A percentile compares a stretch with the other conserved stretches of the same genome.
These are phyloP conservation scores for Epinephelus lanceolatus DNA, from an alignment of 2,113 vertebrate species.

Conservation along the genomic window DNA sequence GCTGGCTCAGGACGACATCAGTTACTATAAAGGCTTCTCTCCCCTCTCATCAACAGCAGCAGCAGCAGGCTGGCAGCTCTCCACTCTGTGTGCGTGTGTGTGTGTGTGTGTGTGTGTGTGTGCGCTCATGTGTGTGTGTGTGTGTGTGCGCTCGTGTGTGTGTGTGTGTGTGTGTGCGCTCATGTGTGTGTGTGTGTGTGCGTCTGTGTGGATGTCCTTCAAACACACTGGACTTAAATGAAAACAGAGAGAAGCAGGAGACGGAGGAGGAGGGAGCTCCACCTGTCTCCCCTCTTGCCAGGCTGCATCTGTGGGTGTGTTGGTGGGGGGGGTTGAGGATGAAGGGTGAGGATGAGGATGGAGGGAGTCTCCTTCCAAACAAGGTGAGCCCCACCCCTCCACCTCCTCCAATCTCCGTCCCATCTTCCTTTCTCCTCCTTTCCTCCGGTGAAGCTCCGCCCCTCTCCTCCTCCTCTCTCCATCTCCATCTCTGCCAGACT, in stretches of 20 bases:
- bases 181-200: conserved; percentile 23
- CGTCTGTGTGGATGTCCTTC: conserved; percentile 36
- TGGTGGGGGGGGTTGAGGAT: neutral
- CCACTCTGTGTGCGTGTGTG: conserved; percentile 18
- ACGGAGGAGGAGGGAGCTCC: conserved; percentile 38
- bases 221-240: conserved; percentile 41
- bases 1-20: conserved; percentile 50
- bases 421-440: neutral
- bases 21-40: conserved; percentile 44
- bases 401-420: conserved; percentile 16
- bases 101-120: neutral
- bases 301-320: conserved; percentile 23
- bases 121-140: conserved; percentile 20
- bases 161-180: neutral
- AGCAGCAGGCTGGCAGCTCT: conserved; percentile 55
- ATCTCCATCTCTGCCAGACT: neutral
- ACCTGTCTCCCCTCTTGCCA: conserved; percentile 54
- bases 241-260: conserved; percentile 30
- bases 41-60: conserved; percentile 44
- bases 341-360: too few species aligned
- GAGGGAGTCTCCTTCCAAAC: conserved; percentile 7
- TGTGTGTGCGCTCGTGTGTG: neutral
- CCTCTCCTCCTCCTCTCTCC: neutral
- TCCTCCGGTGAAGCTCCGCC: neutral
- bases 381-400: conserved; percentile 32